These are phyloP conservation scores for Proctacanthus coquilletti DNA, from an alignment of 1,140 invertebrate species.

Conservation along the genomic window DNA sequence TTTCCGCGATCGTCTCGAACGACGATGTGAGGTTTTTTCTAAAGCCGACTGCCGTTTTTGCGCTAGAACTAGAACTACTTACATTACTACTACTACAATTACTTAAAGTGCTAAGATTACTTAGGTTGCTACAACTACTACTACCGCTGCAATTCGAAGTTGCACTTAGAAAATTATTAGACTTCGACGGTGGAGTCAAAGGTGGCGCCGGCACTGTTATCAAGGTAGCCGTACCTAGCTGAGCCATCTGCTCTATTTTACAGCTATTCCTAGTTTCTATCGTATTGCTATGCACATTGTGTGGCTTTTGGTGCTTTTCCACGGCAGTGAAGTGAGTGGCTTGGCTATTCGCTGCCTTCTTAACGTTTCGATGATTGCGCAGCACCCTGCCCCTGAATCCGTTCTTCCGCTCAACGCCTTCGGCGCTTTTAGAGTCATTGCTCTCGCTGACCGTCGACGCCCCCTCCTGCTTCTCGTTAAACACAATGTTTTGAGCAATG, in stretches of 20 bases:
- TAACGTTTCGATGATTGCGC: conserved; percentile 1
- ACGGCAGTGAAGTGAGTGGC: too few relatives aligned
- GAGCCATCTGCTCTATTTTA: too few relatives aligned
- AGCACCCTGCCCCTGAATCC: not conserved
- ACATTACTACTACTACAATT: conserved; percentile 4
- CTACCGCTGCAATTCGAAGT: conserved; percentile 27
- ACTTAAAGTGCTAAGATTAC: conserved; percentile 7
- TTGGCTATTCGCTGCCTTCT: too few relatives aligned
- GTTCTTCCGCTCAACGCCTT: not conserved
- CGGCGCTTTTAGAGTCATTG: not conserved
- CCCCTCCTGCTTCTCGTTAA: conserved; percentile 25
- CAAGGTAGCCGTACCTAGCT: too few relatives aligned
- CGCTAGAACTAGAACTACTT: conserved; percentile 11
- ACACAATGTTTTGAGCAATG: conserved; percentile 18
- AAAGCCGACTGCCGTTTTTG: conserved; percentile 9
- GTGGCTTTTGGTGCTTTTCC: too few relatives aligned
- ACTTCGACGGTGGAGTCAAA: too few relatives aligned
- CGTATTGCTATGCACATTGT: too few relatives aligned
- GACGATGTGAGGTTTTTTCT: conserved; percentile 25
- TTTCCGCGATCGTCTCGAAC: conserved; percentile 10
- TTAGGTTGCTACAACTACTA: conserved; percentile 19
- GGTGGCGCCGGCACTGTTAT: too few relatives aligned
- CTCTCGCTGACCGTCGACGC: not conserved
- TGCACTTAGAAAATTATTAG: too few relatives aligned
- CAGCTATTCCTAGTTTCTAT: too few relatives aligned